Conservation (phyloP, 2,888 invertebrate genomes). For the Sphinx pinastri region DNA sequence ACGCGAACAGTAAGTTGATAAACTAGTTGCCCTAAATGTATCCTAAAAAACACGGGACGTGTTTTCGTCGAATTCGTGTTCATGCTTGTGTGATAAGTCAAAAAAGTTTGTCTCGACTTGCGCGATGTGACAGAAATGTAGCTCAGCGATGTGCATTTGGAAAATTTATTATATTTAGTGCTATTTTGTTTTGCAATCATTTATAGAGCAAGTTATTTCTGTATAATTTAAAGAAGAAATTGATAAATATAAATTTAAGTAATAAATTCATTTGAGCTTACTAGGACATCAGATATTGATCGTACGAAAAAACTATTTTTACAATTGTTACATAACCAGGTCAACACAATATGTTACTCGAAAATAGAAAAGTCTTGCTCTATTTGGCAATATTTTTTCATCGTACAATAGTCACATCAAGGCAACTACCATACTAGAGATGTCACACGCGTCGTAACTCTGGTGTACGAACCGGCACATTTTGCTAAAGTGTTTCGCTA, state of each 20-base stretch:
- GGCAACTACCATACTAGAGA: not conserved
- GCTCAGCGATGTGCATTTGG: not conserved
- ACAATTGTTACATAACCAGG: too few species aligned
- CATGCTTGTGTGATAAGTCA: constrained; percentile 51
- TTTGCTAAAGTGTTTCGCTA: constrained; percentile 69
- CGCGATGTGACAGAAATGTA: constrained; percentile 33
- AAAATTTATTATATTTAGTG: not conserved
- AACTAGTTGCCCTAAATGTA: constrained; percentile 62
- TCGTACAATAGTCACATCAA: not conserved
- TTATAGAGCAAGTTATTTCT: too few species aligned
- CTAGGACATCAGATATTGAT: too few species aligned
- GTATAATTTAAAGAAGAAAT: too few species aligned
- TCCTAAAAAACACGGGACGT: constrained; percentile 71
- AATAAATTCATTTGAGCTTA: too few species aligned
- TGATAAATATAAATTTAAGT: too few species aligned
- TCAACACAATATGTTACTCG: too few species aligned
- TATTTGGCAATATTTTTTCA: not conserved
- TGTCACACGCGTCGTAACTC: constrained; percentile 31
- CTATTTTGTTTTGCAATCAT: not conserved
- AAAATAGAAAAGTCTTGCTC: too few species aligned
- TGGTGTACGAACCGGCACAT: constrained; percentile 70
- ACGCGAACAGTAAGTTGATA: constrained; percentile 57
- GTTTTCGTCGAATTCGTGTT: constrained; percentile 61
- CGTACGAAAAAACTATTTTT: too few species aligned
- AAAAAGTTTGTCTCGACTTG: constrained; percentile 57